These are phyloP conservation scores for Bradypodion pumilum DNA, from an alignment of 2,797 vertebrate species.

Conservation along the genomic window DNA sequence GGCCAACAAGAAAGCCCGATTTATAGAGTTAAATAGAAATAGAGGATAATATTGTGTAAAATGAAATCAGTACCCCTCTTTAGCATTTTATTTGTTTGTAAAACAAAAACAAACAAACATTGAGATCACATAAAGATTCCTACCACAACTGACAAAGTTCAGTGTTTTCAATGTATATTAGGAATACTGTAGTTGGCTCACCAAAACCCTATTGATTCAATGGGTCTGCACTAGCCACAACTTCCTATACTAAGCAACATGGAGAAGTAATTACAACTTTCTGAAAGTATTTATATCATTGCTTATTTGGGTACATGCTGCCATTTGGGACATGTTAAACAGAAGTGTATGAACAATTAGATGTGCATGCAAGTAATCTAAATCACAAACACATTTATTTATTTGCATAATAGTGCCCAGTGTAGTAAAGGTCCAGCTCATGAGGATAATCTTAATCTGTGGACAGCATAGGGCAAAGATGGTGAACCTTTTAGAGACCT, in stretches of 20 bases:
- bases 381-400: constrained; percentile 69
- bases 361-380: constrained; percentile 65
- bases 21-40: neutral
- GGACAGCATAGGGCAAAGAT: no score
- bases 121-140: neutral
- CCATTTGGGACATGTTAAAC: constrained; percentile 40
- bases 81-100: neutral
- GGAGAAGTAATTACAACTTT: neutral
- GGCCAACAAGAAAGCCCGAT: neutral
- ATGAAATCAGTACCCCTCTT: neutral
- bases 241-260: no score
- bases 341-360: constrained; percentile 50
- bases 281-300: neutral
- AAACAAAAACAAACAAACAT: neutral
- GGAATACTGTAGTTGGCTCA: neutral
- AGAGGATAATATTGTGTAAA: neutral
- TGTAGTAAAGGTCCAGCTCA: no score
- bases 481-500: no score
- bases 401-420: constrained; percentile 51
- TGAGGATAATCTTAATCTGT: neutral
- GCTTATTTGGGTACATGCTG: constrained; percentile 31
- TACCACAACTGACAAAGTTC: neutral
- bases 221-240: no score
- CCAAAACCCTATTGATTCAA: no score
- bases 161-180: neutral